Evolutionary conservation across 2,113 vertebrate genomes (phyloP), one percentile per base, ranked within the genome.

Genomic region (Bubo blakistoni): DNA sequence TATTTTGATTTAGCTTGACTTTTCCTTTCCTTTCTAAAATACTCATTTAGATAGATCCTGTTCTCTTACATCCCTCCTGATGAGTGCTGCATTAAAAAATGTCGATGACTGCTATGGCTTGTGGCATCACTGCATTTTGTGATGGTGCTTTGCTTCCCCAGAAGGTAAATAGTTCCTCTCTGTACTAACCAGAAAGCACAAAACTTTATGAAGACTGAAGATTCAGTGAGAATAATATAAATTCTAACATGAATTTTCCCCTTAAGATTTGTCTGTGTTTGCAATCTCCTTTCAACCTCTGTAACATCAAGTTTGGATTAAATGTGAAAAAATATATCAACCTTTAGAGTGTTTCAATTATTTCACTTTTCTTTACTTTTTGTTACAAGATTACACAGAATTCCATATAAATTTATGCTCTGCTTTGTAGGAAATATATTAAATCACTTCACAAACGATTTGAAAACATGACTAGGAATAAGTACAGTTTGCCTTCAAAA

Each of bases 191-290:
- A 91, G 74, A 81, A 62, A 85, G 36, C 76, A 40, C 76, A 88
- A 80, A 95, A 91, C 90, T 88, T 89, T 22, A 90, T n/a, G 18
- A 88, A 95, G 18, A n/a, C 27, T 62, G 70, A 89, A 84, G 59
- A 81, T 59, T 80, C 69, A 17, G 8, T 44, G 58, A 84, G 27
- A 97, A 94, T 51, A 77, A 70, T n/a, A 85, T 21, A 20, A 92
- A 71, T 62, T 80, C 38, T 36, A 69, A 62, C 12, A 14, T 17
- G 17, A 57, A 51, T 46, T 44, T 61, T 63, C 73, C 29, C 49
- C 40, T 85, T 42, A 34, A 83, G 54, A 40, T 83, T 9, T 54
- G 58, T 16, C 47, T 61, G 27, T 47, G 15, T 79, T 90, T 73
- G 40, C 70, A 54, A n/a, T 74, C 86, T 79, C 59, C 29, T 67